Evolutionary conservation across 2,113 vertebrate genomes (phyloP), one percentile per base, ranked within the genome.

Genomic region (Nansenia antarctica): DNA sequence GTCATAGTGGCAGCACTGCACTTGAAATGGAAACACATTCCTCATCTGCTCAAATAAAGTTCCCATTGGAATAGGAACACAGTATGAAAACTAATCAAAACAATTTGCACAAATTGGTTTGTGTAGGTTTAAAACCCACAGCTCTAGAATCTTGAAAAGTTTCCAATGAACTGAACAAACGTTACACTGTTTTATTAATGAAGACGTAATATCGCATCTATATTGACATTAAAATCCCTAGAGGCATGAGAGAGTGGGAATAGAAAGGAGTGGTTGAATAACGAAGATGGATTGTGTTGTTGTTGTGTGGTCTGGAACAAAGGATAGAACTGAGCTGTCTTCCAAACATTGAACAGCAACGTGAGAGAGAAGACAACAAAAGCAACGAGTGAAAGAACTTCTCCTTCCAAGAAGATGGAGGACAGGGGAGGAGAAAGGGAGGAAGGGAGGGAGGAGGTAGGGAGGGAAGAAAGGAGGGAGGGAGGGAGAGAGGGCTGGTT

Each of bases 401-500:
- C 37, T 55, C 42, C 14, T 27, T 54, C 34, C 53, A 65, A 12
- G 55, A 59, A 34, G 53, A 29, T 42, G 49, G 42, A 59, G 30
- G 32, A 57, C 31, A 30, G 60, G 24, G 55, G 35, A 32, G 22
- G 55, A 35, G 54, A 5, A 29, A 18, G 26, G 62, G 22, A 18
- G 9, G 9, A 6, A n/a, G 7, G 15, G 27, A 20, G 8, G 58
- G 26, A 22, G 9, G 14, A 22, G 2, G 3, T 24, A 8, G 11
- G 18, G n/a, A 22, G 26, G 14, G 57, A 24, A 27, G 2, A 14
- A 6, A 3, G 4, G 7, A 35, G 20, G 9, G 60, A 47, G 29
- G 9, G 12, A 75, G 6, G 62, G 67, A 76, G 47, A 26, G 24
- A 63, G 12, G 14, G 59, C 32, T 59, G 31, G 39, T 73, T 52